A percentile compares a stretch with the other conserved stretches of the same genome.
Conservation (phyloP, 2,888 invertebrate species). For the Melikaiella ostensackeni region DNA sequence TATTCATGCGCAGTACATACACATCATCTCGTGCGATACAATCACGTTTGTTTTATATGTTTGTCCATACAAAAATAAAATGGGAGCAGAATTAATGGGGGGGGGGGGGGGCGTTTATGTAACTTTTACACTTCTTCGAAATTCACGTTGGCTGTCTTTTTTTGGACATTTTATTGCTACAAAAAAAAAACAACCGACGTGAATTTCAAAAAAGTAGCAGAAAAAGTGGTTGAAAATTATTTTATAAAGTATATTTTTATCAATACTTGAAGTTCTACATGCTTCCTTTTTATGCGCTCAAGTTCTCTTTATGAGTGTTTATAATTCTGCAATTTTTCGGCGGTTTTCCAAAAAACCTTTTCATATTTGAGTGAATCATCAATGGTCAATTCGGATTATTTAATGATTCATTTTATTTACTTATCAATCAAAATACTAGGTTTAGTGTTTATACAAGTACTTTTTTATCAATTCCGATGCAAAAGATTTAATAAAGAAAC, state of each 20-base stretch:
- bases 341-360: background rate
- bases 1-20: conserved; percentile 23
- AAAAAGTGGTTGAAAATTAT: background rate
- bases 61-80: background rate
- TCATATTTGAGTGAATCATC: too few species aligned
- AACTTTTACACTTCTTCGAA: too few species aligned
- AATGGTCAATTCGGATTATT: too few species aligned
- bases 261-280: background rate
- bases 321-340: background rate
- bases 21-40: conserved; percentile 9
- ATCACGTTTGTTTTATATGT: conserved; percentile 3
- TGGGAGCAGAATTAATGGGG: background rate
- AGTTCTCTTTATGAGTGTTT: background rate
- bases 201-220: too few species aligned
- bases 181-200: too few species aligned
- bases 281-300: conserved; percentile 17
- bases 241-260: background rate
- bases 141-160: too few species aligned
- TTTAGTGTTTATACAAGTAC: too few species aligned
- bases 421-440: too few species aligned
- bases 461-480: background rate
- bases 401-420: too few species aligned
- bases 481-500: background rate
- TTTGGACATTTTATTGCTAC: too few species aligned
- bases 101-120: too few species aligned